phyloP scores from a whole-genome alignment of 2,888 invertebrate genomes.

The Argynnis bischoffii region DNA sequence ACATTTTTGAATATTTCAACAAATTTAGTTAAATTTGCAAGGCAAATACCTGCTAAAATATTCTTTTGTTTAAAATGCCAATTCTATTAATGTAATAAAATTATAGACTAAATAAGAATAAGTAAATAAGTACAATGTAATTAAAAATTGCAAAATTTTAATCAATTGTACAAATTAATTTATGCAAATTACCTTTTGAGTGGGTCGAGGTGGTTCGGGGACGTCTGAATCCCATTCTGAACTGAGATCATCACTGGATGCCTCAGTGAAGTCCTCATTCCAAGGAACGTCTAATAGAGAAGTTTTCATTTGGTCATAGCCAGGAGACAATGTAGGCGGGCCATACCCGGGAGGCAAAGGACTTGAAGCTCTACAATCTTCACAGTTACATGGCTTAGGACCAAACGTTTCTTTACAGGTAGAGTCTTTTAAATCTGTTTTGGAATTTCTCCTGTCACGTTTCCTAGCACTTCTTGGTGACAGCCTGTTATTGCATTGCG shows the following conservation, averaged over 20 bases:
- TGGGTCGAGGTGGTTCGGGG: constrained; percentile 78
- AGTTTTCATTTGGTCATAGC: constrained; percentile 91
- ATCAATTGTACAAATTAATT: constrained; percentile 10
- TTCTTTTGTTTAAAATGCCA: constrained; percentile 36
- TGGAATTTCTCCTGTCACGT: constrained; percentile 67
- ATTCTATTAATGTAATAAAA: constrained; percentile 2
- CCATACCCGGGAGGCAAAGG: constrained; percentile 76
- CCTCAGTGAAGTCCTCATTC: constrained; percentile 91
- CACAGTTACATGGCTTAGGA: constrained; percentile 74
- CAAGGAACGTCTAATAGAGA: constrained; percentile 89
- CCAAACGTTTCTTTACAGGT: constrained; percentile 60
- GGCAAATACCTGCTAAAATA: constrained; percentile 39
- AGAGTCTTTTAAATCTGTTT: constrained; percentile 57
- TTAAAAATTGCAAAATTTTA: constrained; percentile 38
- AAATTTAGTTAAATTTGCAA: constrained; percentile 44
- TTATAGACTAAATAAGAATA: neutral
- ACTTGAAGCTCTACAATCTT: constrained; percentile 78
- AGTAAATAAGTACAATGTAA: constrained; percentile 31
- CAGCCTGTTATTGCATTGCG: constrained; percentile 73
- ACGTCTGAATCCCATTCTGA: constrained; percentile 96
- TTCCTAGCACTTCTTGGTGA: constrained; percentile 74
- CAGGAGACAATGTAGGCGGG: constrained; percentile 77
- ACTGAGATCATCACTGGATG: constrained; percentile 95
- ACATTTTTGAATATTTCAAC: constrained; percentile 34
- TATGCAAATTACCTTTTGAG: constrained; percentile 60